phyloP scores from a whole-genome alignment of 2,113 vertebrate species.

The Hassar affinis region DNA sequence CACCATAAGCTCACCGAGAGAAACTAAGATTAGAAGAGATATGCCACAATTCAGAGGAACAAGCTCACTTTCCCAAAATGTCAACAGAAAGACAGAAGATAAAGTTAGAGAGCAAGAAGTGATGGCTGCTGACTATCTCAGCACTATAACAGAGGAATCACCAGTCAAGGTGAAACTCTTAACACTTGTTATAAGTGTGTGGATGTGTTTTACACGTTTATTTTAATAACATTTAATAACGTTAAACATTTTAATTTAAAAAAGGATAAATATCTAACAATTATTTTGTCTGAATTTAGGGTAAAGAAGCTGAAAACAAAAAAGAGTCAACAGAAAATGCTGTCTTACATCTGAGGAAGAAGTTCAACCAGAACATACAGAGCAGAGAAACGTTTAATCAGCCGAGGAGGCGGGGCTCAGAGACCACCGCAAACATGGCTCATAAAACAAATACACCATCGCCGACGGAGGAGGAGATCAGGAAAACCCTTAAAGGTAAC shows the following conservation, averaged over 20 bases:
- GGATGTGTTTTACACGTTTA: conserved; percentile 48
- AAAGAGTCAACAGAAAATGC: conserved; percentile 68
- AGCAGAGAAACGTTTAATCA: conserved; percentile 49
- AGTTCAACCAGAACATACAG: conserved; percentile 87
- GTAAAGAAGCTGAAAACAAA: conserved; percentile 49
- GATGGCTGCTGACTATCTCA: conserved; percentile 72
- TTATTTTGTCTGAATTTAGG: conserved; percentile 58
- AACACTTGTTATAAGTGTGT: not conserved
- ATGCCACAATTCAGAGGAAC: not conserved
- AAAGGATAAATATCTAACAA: not conserved
- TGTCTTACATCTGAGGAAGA: conserved; percentile 85
- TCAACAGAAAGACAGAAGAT: not conserved
- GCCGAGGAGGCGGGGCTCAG: conserved; percentile 18
- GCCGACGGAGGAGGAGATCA: conserved; percentile 64
- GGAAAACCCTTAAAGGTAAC: conserved; percentile 57
- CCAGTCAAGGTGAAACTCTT: conserved; percentile 49
- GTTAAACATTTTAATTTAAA: conserved; percentile 26
- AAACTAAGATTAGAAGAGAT: conserved; percentile 41
- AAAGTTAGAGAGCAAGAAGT: conserved; percentile 55
- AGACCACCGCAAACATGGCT: not conserved
- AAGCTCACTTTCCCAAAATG: conserved; percentile 27
- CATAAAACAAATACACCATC: conserved; percentile 46
- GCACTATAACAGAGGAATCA: conserved; percentile 67
- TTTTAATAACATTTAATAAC: no score
- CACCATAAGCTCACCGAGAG: conserved; percentile 27